Evolutionary conservation across 2,888 invertebrate genomes (phyloP), one percentile per base, ranked within the genome.

Genomic region (Diaphora mendica): DNA sequence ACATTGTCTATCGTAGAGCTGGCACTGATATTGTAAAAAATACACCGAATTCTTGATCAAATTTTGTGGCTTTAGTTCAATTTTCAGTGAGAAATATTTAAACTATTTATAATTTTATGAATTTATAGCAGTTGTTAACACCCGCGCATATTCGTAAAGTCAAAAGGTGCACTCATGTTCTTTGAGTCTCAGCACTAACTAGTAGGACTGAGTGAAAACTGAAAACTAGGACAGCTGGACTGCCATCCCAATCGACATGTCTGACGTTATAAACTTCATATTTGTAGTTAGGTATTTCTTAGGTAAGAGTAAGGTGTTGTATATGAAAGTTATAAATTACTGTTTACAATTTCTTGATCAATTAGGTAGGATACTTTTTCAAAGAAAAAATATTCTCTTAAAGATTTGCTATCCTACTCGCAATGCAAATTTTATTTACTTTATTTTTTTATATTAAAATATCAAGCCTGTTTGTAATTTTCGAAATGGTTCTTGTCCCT

Each of bases 151-250:
- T 64, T 33, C 20, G 33, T 23, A 35, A 33, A 64, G 8, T 20
- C 64, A 8, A 30, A 35, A 55, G 55, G 33, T 69, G 55, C 30
- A 64, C 64, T 55, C 51, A 73, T 64, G 73, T 74, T 26, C 35
- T 65, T 23, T 64, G 64, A 64, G 72, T 64, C 70, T 55, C 44
- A 30, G 64, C 77, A 67, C 74, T 51, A 8, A 51, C 51, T 8
- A n/a, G 23, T n/a, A 51, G n/a, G 7, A 20, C 17, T 44, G 51
- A 69, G 68, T 59, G 70, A 72, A 68, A 69, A 71, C 75, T 59
- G 75, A 73, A 77, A 82, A 83, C 84, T 83, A 81, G 84, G 79
- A 79, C 84, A 81, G 72, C 77, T 73, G 66, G 73, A 75, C 84
- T 72, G 74, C 79, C 79, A 78, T 83, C 82, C 74, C 74, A 72